Conservation (phyloP, 1,140 invertebrate genomes). For the Lordiphosa stackelbergi region DNA sequence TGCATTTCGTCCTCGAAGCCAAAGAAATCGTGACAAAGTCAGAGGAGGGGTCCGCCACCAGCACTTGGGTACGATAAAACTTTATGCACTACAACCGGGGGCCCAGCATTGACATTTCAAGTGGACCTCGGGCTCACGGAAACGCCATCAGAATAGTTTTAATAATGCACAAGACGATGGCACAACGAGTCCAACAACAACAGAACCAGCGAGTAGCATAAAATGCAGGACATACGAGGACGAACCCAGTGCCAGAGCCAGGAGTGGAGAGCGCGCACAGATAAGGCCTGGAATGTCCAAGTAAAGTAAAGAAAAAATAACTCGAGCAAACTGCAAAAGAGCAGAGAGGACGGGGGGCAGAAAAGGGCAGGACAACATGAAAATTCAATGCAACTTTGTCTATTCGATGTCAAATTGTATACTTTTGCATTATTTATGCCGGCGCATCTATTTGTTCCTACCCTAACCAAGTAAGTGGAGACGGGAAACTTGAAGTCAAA, state of each 20-base stretch:
- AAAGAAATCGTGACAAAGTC: conserved; percentile 43
- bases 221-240: conserved; percentile 71
- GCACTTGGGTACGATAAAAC: conserved; percentile 55
- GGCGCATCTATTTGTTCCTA: conserved; percentile 58
- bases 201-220: conserved; percentile 45
- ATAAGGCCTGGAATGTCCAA: conserved; percentile 54
- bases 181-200: conserved; percentile 39
- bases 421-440: conserved; percentile 73
- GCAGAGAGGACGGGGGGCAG: conserved; percentile 1
- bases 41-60: conserved; percentile 1
- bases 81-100: conserved; percentile 58
- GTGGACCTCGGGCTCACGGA: conserved; percentile 36
- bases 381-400: conserved; percentile 64
- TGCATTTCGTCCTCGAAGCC: conserved; percentile 46
- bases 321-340: conserved; percentile 32
- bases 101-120: conserved; percentile 73
- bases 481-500: background rate
- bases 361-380: conserved; percentile 31
- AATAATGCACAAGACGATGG: conserved; percentile 75
- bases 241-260: conserved; percentile 3
- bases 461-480: conserved; percentile 41
- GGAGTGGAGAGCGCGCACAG: conserved; percentile 21
- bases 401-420: conserved; percentile 75
- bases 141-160: conserved; percentile 70
- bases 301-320: conserved; percentile 21